These are phyloP conservation scores for Frieseomelitta varia DNA, from an alignment of 1,140 invertebrate genomes.

Conservation along the genomic window DNA sequence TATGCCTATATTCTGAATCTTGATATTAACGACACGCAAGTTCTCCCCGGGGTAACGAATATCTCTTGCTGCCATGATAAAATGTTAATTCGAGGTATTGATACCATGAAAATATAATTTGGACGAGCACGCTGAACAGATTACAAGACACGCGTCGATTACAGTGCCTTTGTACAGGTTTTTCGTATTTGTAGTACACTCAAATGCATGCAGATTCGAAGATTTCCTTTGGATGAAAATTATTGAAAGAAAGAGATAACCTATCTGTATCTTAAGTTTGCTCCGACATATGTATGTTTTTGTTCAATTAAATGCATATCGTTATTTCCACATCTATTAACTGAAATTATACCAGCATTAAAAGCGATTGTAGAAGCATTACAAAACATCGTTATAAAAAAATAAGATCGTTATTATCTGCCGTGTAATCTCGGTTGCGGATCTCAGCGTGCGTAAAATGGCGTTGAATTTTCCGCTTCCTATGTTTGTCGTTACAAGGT, in stretches of 20 bases:
- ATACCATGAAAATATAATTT: constrained; percentile 36
- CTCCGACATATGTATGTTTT: not conserved
- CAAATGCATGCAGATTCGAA: not conserved
- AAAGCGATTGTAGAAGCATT: not conserved
- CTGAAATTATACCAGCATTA: not conserved
- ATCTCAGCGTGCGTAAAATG: constrained; percentile 17
- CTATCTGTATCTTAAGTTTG: not conserved
- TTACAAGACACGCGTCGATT: constrained; percentile 49
- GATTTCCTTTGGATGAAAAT: not conserved
- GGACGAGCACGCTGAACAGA: constrained; percentile 60
- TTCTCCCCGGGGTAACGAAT: constrained; percentile 18
- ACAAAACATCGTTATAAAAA: constrained; percentile 6
- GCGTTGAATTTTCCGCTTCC: constrained; percentile 34
- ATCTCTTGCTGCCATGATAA: constrained; percentile 41
- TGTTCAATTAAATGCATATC: not conserved
- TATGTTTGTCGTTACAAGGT: constrained; percentile 24
- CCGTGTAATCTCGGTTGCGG: constrained; percentile 1
- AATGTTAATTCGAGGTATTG: constrained; percentile 50
- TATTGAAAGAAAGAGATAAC: not conserved
- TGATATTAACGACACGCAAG: constrained; percentile 36
- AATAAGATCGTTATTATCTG: constrained; percentile 10
- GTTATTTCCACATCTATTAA: not conserved
- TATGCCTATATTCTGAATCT: constrained; percentile 20
- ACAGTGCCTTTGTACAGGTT: constrained; percentile 35
- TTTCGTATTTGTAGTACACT: constrained; percentile 17